A percentile compares a stretch with the other conserved stretches of the same genome.
These are phyloP conservation scores for Escarpia spicata DNA, from an alignment of 2,888 invertebrate genomes.

Conservation along the genomic window DNA sequence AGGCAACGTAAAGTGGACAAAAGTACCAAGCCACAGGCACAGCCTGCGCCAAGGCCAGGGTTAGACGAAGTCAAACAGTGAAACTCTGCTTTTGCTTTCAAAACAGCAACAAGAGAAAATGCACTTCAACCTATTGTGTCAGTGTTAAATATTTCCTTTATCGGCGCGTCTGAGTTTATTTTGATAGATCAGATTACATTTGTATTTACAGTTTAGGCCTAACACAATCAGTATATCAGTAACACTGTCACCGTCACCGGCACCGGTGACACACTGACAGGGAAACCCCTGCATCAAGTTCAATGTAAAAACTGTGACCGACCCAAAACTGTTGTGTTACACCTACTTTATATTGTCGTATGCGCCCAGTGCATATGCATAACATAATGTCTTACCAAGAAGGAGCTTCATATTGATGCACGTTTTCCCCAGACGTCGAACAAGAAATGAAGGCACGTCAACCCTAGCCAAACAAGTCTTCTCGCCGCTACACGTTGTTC, in stretches of 20 bases:
- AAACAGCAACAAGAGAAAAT: background rate
- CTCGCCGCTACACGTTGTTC: background rate
- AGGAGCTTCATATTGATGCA: constrained; percentile 4
- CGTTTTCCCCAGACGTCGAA: background rate
- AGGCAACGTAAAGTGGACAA: too few relatives aligned
- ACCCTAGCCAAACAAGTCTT: background rate
- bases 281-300: background rate
- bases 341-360: background rate
- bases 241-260: background rate
- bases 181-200: background rate
- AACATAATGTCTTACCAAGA: background rate
- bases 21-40: too few relatives aligned
- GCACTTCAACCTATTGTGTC: background rate
- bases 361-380: background rate
- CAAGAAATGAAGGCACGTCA: background rate
- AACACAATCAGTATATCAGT: background rate
- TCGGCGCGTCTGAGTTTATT: background rate
- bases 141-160: background rate
- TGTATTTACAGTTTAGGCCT: background rate
- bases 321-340: background rate
- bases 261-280: background rate
- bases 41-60: too few relatives aligned
- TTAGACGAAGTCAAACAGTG: too few relatives aligned
- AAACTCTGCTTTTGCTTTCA: too few relatives aligned
- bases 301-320: background rate